Percentiles rank a stretch among this genome's conserved stretches.
These are phyloP conservation scores for Cheilosia vulpina DNA, from an alignment of 2,888 invertebrate species.

Conservation along the genomic window DNA sequence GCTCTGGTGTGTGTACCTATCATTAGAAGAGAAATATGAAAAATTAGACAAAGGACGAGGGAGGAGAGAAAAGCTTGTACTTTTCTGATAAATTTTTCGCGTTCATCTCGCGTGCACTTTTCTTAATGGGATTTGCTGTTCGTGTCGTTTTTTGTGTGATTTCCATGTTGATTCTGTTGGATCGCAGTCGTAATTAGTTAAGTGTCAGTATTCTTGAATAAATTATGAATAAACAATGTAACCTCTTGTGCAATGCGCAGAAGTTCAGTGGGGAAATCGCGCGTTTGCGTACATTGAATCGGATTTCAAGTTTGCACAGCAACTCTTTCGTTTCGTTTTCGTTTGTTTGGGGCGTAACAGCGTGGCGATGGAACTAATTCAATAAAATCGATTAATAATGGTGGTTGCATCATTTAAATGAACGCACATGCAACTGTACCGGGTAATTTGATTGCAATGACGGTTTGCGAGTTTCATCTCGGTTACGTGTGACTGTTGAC, in stretches of 20 bases:
- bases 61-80: conserved; percentile 4
- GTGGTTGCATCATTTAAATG: conserved; percentile 28
- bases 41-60: neutral
- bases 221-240: conserved; percentile 35
- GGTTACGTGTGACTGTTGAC: conserved; percentile 49
- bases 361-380: conserved; percentile 11
- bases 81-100: conserved; percentile 29
- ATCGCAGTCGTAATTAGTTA: conserved; percentile 48
- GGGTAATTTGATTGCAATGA: conserved; percentile 16
- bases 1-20: conserved; percentile 21
- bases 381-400: conserved; percentile 50
- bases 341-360: neutral
- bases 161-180: conserved; percentile 17
- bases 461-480: conserved; percentile 26
- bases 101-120: conserved; percentile 28
- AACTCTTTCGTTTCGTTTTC: conserved; percentile 44
- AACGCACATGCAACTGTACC: neutral
- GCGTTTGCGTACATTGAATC: neutral
- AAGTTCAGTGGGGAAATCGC: conserved; percentile 33
- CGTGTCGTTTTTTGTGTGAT: neutral
- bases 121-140: conserved; percentile 35
- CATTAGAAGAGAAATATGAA: conserved; percentile 15
- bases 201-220: conserved; percentile 57
- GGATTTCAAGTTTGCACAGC: conserved; percentile 45
- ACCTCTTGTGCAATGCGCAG: conserved; percentile 37